phyloP scores from a whole-genome alignment of 2,113 vertebrate species.

The Oostethus manadensis region DNA sequence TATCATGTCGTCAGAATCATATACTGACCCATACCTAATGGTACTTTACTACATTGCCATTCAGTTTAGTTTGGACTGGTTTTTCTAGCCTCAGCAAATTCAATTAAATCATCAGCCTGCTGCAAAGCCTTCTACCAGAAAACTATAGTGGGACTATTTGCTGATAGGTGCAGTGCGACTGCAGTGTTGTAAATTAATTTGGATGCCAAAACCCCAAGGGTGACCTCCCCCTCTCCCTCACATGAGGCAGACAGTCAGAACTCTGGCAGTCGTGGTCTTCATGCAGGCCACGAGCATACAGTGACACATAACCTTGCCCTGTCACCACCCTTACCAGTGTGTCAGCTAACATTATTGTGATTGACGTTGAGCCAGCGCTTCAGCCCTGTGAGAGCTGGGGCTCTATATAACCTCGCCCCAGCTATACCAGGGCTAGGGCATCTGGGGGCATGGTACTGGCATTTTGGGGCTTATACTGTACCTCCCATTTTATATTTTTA shows the following conservation, averaged over 20 bases:
- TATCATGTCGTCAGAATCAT: no score
- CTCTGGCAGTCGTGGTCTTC: constrained; percentile 56
- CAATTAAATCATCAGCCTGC: background rate
- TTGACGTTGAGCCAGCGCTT: constrained; percentile 66
- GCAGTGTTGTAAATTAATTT: constrained; percentile 50
- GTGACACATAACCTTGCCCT: constrained; percentile 77
- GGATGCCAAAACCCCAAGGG: constrained; percentile 51
- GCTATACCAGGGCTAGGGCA: constrained; percentile 61
- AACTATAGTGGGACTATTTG: constrained; percentile 22
- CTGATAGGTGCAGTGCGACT: constrained; percentile 33
- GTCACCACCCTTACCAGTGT: constrained; percentile 73
- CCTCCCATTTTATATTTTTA: no score
- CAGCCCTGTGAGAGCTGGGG: constrained; percentile 62
- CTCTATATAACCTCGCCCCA: constrained; percentile 70
- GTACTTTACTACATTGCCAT: background rate
- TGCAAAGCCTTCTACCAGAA: constrained; percentile 20
- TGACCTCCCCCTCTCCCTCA: constrained; percentile 25
- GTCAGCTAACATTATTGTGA: constrained; percentile 70
- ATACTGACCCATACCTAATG: no score
- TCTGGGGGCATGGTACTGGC: constrained; percentile 47
- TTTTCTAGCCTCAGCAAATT: no score
- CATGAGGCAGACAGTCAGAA: constrained; percentile 54
- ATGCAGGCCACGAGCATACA: constrained; percentile 55
- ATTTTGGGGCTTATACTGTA: no score
- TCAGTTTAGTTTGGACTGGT: no score